Evolutionary conservation across 2,113 vertebrate genomes (phyloP).

Genomic region (Marmota flaviventris): DNA sequence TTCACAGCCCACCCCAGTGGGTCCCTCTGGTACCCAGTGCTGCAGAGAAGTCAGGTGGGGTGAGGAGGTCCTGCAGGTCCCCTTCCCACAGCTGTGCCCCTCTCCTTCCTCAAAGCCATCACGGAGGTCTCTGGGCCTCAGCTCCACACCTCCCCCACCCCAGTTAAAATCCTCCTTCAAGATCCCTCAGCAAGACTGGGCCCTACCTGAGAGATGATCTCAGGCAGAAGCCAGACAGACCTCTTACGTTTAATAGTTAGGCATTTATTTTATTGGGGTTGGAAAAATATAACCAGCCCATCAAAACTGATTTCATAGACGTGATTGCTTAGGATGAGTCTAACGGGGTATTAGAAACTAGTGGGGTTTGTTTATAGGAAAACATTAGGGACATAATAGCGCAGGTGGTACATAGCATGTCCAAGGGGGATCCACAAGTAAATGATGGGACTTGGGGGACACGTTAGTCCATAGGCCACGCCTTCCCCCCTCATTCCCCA

Average conservation of each 20-base stretch:
- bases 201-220: conserved; percentile 30
- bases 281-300: conserved; percentile 70
- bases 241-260: conserved; percentile 57
- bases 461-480: too few species aligned
- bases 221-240: conserved; percentile 42
- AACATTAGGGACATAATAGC: background rate
- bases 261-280: conserved; percentile 75
- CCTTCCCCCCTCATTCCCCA: background rate
- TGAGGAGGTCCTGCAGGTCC: too few species aligned
- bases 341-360: conserved; percentile 47
- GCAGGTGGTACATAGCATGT: background rate
- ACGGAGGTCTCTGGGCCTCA: background rate
- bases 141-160: background rate
- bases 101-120: background rate
- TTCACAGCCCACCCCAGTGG: background rate
- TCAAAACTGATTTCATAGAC: conserved; percentile 71
- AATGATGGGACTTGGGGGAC: background rate
- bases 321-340: conserved; percentile 66
- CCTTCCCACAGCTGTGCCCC: fast-evolving
- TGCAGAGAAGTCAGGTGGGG: background rate
- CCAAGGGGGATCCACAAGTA: fast-evolving
- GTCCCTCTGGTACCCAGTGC: background rate
- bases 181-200: background rate
- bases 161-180: background rate
- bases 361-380: conserved; percentile 58